Conservation (phyloP, 2,797 vertebrate species). For the Epinephelus malabaricus region DNA sequence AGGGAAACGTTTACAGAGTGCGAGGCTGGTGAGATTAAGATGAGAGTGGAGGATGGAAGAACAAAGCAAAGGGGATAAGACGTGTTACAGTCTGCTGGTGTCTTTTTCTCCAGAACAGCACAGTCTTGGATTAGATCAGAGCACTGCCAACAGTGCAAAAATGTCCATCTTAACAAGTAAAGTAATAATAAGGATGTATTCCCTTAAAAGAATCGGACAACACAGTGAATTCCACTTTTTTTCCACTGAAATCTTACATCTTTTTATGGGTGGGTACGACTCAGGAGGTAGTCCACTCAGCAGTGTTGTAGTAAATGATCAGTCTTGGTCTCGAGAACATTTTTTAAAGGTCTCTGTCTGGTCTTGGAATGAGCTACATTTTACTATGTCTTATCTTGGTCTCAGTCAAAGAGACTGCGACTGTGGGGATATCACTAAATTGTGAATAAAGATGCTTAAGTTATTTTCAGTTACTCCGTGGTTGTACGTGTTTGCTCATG, state of each 20-base stretch:
- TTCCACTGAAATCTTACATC: neutral
- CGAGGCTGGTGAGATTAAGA: constrained; percentile 28
- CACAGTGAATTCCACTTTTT: neutral
- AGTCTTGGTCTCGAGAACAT: no score
- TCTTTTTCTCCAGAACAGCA: constrained; percentile 20
- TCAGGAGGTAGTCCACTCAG: neutral
- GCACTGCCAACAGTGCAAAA: neutral
- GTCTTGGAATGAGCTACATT: no score
- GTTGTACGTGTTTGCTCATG: no score
- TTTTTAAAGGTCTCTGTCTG: no score
- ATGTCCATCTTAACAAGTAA: constrained; percentile 5
- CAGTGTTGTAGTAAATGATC: no score
- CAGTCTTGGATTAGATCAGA: constrained; percentile 29
- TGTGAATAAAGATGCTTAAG: no score
- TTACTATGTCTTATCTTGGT: no score
- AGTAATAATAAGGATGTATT: neutral
- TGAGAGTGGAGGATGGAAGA: constrained; percentile 33
- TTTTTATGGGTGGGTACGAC: neutral
- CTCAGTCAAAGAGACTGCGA: no score
- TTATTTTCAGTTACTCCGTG: no score
- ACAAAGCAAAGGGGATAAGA: constrained; percentile 43
- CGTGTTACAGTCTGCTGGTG: constrained; percentile 24
- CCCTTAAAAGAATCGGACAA: constrained; percentile 10
- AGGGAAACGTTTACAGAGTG: constrained; percentile 33
- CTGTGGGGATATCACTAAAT: no score